phyloP scores from a whole-genome alignment of 2,797 vertebrate species.

The Florisuga fusca region DNA sequence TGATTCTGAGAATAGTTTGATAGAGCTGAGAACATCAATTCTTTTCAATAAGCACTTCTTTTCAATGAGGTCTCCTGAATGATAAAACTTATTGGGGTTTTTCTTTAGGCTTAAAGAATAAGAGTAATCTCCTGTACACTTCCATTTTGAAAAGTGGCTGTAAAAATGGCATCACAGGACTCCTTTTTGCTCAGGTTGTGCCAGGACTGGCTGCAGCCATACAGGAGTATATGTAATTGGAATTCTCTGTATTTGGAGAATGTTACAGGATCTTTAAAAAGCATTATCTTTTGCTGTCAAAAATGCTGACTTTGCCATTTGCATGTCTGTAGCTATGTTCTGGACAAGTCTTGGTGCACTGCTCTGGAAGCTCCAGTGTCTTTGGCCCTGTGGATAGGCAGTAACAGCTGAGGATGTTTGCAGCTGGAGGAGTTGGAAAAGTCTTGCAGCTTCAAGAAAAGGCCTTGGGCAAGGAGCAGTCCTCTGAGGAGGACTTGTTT shows the following conservation, averaged over 20 bases:
- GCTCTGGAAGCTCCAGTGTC: neutral
- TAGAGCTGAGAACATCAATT: neutral
- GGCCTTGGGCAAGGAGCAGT: neutral
- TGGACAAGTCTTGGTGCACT: neutral
- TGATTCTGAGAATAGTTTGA: neutral
- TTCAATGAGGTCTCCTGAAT: neutral
- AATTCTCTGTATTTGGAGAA: neutral
- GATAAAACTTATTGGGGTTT: accelerated
- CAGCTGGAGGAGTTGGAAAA: neutral
- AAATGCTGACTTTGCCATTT: too few relatives aligned
- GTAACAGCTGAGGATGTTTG: accelerated
- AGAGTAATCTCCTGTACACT: neutral
- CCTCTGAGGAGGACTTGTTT: neutral
- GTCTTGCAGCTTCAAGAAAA: neutral
- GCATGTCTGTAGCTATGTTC: too few relatives aligned
- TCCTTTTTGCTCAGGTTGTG: neutral
- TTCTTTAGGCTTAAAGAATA: neutral
- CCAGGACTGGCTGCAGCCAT: neutral
- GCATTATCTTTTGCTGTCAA: neutral
- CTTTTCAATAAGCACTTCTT: neutral
- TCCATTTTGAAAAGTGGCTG: neutral
- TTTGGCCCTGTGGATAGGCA: neutral
- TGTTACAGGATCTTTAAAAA: neutral
- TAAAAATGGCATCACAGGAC: neutral
- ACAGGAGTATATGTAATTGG: neutral